These are phyloP conservation scores for Sinodicranocentrus sp. DNA, from an alignment of 2,888 invertebrate species.

Conservation along the genomic window DNA sequence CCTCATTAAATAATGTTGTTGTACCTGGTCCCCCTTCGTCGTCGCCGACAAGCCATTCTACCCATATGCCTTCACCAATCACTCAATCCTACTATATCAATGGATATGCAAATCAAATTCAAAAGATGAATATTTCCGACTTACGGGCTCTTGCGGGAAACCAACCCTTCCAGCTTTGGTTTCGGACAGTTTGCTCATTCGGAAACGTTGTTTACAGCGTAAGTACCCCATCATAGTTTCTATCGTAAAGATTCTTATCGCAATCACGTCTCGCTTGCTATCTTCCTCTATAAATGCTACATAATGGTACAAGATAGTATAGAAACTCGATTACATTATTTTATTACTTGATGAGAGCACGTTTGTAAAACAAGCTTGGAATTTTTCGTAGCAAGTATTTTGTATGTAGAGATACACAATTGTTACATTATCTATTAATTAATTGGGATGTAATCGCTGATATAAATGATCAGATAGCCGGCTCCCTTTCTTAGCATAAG, in stretches of 20 bases:
- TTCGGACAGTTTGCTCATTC: conserved; percentile 73
- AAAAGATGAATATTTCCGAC: conserved; percentile 68
- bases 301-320: no score
- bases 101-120: conserved; percentile 72
- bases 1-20: conserved; percentile 38
- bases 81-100: conserved; percentile 71
- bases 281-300: no score
- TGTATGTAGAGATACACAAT: no score
- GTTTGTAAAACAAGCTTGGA: no score
- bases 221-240: no score
- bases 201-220: conserved; percentile 75
- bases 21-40: conserved; percentile 43
- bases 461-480: background rate
- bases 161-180: conserved; percentile 72
- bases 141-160: conserved; percentile 56
- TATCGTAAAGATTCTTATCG: no score
- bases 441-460: background rate
- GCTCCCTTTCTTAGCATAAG: background rate
- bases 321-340: no score
- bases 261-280: no score
- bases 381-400: no score
- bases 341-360: no score
- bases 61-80: no score
- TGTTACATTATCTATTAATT: background rate
- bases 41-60: no score